Base-by-base conservation (phyloP, 2,888 invertebrate species). In the Leucoma salicis region DNA sequence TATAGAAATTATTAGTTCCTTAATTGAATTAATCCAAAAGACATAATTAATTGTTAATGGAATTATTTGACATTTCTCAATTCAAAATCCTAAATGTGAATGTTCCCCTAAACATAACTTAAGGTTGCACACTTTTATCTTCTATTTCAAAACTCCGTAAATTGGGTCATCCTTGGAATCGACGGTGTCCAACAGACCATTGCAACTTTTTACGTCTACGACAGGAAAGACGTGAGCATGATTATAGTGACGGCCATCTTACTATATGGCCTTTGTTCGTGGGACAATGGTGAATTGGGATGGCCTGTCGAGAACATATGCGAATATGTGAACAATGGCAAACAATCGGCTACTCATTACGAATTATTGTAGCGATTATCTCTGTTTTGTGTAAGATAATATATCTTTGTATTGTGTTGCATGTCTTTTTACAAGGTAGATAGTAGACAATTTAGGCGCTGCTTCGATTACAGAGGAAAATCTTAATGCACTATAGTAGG, bases 221-320 rank as follows among this genome's bases (percentile, higher is more conserved):
- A 33, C 40, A 14, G 48, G 40, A 46, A 66, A 58, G 57, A 59
- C 57, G 56, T 48, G 49, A 42, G 39, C 50, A 47, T 43, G 52
- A 59, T 50, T 63, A 55, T 65, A 47, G 14, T 15, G 59, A 55
- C 54, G 60, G 69, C 71, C 69, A 70, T 75, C 66, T 77, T 72
- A 59, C 53, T 54, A 62, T 63, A 60, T 60, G 51, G 64, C 68
- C 78, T 72, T 84, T 85, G 82, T 84, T 78, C 58, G 59, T 49
- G 57, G 70, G 63, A 84, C 84, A 84, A 84, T 78, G 70, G 78
- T 66, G 75, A 79, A 83, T 78, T 78, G 74, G 82, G 78, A 82
- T 78, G 71, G 65, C 54, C 62, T 61, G 61, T 63, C 68, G 63
- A 67, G 67, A 70, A 69, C 63, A 70, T 70, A 64, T 70, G 70